Conservation (phyloP, 2,888 invertebrate species). For the Leptothorax acervorum region DNA sequence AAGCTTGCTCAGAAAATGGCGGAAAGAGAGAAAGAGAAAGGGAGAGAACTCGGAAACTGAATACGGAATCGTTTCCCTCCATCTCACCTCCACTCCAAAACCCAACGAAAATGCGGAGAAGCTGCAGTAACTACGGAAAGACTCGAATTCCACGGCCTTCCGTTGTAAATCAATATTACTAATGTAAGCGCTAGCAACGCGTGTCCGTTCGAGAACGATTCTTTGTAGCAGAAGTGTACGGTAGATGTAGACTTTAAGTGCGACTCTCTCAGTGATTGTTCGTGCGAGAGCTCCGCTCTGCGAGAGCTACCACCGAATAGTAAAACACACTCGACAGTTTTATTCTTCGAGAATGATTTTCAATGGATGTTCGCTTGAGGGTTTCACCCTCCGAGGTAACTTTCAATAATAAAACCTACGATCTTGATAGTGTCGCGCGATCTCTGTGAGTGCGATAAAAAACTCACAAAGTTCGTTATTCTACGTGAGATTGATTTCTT, state of each 20-base stretch:
- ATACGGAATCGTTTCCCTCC: slow-evolving; percentile 49
- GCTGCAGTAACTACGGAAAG: slow-evolving; percentile 38
- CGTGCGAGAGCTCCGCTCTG: slow-evolving; percentile 12
- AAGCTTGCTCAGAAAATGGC: slow-evolving; percentile 67
- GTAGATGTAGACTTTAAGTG: slow-evolving; percentile 1
- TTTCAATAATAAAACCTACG: slow-evolving; percentile 40
- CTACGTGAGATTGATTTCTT: not conserved
- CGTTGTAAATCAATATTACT: slow-evolving; percentile 42
- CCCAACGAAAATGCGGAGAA: slow-evolving; percentile 39
- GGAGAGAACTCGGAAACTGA: slow-evolving; percentile 57
- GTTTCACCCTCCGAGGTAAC: slow-evolving; percentile 9
- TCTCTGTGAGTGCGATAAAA: slow-evolving; percentile 4
- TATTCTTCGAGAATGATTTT: slow-evolving; percentile 28
- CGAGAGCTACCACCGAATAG: not conserved
- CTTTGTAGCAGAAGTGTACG: not conserved
- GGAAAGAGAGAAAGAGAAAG: slow-evolving; percentile 21
- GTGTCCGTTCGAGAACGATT: slow-evolving; percentile 12
- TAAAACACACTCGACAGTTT: slow-evolving; percentile 30
- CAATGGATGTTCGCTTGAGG: slow-evolving; percentile 1
- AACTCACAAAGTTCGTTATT: slow-evolving; percentile 7
- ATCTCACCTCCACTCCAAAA: slow-evolving; percentile 5
- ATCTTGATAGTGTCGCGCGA: slow-evolving; percentile 1
- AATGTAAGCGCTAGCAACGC: slow-evolving; percentile 27
- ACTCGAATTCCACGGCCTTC: slow-evolving; percentile 52
- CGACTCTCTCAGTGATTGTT: slow-evolving; percentile 30